Percentiles rank a stretch among this genome's conserved stretches.
Conservation (phyloP, 2,113 vertebrate species). For the Phrynocephalus versicolor region DNA sequence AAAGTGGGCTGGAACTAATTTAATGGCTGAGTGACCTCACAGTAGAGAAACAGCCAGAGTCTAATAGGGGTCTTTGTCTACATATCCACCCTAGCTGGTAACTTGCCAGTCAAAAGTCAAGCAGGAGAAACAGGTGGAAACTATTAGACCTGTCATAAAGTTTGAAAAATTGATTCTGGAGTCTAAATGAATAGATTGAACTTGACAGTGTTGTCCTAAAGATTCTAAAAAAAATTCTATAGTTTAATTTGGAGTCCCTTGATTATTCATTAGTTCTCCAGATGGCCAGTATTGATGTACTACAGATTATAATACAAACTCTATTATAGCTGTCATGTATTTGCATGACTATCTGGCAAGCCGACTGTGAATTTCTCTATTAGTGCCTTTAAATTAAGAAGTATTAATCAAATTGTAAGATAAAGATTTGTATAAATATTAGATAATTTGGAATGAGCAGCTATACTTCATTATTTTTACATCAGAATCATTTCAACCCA, state of each 20-base stretch:
- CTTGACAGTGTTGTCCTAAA: conserved; percentile 98
- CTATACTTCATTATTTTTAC: not conserved
- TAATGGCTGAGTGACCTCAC: conserved; percentile 93
- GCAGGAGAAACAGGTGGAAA: conserved; percentile 91
- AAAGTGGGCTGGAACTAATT: conserved; percentile 95
- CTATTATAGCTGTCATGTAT: conserved; percentile 54
- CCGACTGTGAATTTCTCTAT: conserved; percentile 59
- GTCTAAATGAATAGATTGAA: conserved; percentile 89
- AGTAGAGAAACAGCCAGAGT: conserved; percentile 85
- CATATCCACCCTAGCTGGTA: conserved; percentile 87
- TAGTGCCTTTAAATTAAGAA: conserved; percentile 56
- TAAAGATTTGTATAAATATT: conserved; percentile 45
- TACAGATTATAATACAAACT: conserved; percentile 75
- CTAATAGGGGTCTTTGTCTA: conserved; percentile 94
- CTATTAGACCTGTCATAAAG: conserved; percentile 98
- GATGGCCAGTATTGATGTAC: conserved; percentile 81
- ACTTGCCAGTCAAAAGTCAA: conserved; percentile 87
- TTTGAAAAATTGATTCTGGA: conserved; percentile 97
- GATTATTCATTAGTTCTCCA: conserved; percentile 89
- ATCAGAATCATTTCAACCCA: not conserved
- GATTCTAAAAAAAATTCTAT: conserved; percentile 81
- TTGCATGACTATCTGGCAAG: conserved; percentile 61
- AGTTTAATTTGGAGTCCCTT: conserved; percentile 86
- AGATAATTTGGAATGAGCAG: not conserved
- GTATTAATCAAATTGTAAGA: conserved; percentile 51